phyloP scores from a whole-genome alignment of 2,888 invertebrate species.

The Belgica antarctica region DNA sequence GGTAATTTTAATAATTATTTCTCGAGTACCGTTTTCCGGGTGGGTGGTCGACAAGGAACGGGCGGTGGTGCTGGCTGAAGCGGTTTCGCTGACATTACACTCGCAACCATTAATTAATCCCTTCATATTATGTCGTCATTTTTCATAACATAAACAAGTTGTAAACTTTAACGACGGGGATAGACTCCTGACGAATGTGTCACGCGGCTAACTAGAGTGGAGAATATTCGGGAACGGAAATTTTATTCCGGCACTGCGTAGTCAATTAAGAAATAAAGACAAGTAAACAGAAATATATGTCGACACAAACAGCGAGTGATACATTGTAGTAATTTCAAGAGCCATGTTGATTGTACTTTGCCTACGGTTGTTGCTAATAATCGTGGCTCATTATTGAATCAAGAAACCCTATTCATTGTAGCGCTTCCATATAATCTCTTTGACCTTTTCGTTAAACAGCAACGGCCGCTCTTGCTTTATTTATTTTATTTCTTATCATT shows the following conservation, averaged over 20 bases:
- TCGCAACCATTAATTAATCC: no score
- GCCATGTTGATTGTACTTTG: not conserved
- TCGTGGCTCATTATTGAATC: not conserved
- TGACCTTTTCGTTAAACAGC: slow-evolving; percentile 7
- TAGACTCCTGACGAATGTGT: not conserved
- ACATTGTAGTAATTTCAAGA: no score
- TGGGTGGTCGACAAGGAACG: not conserved
- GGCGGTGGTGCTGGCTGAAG: no score
- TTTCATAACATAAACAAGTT: not conserved
- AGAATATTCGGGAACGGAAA: not conserved
- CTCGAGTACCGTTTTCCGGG: no score
- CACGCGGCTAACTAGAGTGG: not conserved
- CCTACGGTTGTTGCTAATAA: not conserved
- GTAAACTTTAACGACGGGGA: not conserved
- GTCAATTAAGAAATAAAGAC: slow-evolving; percentile 1
- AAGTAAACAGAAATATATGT: not conserved
- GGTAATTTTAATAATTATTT: slow-evolving; percentile 7
- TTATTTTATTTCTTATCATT: no score
- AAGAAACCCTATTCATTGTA: not conserved
- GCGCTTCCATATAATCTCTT: not conserved
- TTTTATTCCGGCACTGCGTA: no score
- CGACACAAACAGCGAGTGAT: not conserved
- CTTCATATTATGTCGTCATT: no score
- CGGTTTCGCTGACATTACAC: no score
- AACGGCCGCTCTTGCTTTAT: no score